A percentile compares a stretch with the other conserved stretches of the same genome.
Conservation (phyloP, 2,888 invertebrate genomes). For the Trilocha varians region DNA sequence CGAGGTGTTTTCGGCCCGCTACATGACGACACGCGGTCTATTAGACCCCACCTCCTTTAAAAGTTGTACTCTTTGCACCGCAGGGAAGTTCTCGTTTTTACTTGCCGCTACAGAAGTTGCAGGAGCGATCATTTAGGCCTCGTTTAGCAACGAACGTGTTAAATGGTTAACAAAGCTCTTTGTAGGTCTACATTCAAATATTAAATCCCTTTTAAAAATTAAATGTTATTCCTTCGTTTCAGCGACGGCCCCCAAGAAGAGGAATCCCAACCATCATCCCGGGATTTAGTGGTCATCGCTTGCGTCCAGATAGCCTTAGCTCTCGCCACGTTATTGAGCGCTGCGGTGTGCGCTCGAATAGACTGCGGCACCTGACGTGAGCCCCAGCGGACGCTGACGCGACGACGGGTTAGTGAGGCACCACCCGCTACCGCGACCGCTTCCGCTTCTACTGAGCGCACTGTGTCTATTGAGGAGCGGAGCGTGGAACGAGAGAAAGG, state of each 20-base stretch:
- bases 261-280: slow-evolving; percentile 50
- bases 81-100: no score
- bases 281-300: slow-evolving; percentile 63
- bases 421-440: slow-evolving; percentile 31
- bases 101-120: no score
- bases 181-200: no score
- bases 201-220: background rate
- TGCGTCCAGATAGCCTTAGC: slow-evolving; percentile 66
- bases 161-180: no score
- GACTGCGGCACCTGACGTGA: slow-evolving; percentile 67
- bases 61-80: no score
- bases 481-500: slow-evolving; percentile 54
- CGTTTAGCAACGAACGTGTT: no score
- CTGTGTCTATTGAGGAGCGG: slow-evolving; percentile 32
- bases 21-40: no score
- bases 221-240: slow-evolving; percentile 20
- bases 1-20: no score
- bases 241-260: slow-evolving; percentile 53
- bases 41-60: no score
- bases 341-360: slow-evolving; percentile 68
- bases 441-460: slow-evolving; percentile 30
- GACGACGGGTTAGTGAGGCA: slow-evolving; percentile 50
- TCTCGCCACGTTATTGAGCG: slow-evolving; percentile 62
- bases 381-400: slow-evolving; percentile 50
- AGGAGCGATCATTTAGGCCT: no score